phyloP scores from a whole-genome alignment of 2,797 vertebrate genomes.

The Pseudotriccus pelzelni region DNA sequence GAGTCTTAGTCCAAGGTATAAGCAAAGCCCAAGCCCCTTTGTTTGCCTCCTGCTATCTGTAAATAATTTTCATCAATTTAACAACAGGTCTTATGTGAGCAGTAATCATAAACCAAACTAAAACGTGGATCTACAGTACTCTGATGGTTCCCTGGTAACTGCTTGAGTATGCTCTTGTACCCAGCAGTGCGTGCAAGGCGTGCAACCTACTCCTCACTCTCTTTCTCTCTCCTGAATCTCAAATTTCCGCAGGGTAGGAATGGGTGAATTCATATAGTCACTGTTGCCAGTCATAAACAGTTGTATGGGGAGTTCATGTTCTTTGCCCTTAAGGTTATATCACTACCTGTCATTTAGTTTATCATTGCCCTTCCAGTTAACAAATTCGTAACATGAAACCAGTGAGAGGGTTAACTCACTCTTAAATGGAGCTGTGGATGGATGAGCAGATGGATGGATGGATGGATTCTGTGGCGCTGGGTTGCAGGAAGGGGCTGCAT shows the following conservation, averaged over 20 bases:
- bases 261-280: not conserved
- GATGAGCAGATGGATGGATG: not conserved
- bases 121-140: not conserved
- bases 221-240: not conserved
- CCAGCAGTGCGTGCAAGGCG: fast-evolving
- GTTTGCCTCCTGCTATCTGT: not conserved
- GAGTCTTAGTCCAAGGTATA: not conserved
- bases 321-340: not conserved
- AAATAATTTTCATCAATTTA: not conserved
- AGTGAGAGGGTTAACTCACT: not conserved
- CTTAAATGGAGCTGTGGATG: not conserved
- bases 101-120: not conserved
- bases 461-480: not conserved
- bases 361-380: not conserved
- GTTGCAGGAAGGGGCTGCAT: not conserved
- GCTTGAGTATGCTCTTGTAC: not conserved
- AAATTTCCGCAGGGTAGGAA: not conserved
- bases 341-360: not conserved
- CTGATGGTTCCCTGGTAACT: not conserved
- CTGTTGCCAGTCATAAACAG: not conserved
- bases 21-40: not conserved
- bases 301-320: not conserved
- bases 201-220: not conserved
- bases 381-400: not conserved
- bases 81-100: not conserved